Evolutionary conservation across 2,888 invertebrate genomes (phyloP), one percentile per base, ranked within the genome.

Genomic region (Cephus pygmeus): DNA sequence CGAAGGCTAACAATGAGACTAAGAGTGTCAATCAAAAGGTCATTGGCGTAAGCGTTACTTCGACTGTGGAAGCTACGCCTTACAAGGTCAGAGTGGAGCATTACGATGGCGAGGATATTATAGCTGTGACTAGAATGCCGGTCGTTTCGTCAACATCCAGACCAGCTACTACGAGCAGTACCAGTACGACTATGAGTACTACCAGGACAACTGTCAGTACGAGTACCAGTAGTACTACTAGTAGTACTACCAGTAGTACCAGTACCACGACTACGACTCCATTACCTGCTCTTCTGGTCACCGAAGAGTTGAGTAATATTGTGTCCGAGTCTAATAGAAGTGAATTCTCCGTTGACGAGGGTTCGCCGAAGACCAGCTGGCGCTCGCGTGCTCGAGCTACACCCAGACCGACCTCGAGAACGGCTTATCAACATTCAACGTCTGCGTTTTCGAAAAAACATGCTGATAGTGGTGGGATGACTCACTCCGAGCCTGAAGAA

Each of bases 311-410:
- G 69, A 92, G 91, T n/a, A 92, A 92, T 80, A 90, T 93, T 76
- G 90, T 92, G 56, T 92, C 94, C 68, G 93, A 93, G 78, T 93
- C 93, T 1, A 94, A 93, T 83, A 93, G 93, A 85, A 94, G 93
- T 85, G 93, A 93, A 79, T 93, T 94, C 81, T 93, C 92, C 76
- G 93, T 94, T 4, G 94, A 94, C 85, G 94, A 94, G 88, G 91
- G 91, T 4, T 93, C 93, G 76, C 94, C 94, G 6, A 92, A 93
- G 77, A 93, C 93, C 69, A 92, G 91, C 35, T 90, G 91, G 86
- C 87, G 86, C 6, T 81, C 85, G 2, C 84, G 85, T 12, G 84
- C 83, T 0, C 83, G 87, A 3, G 83, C 88, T 11, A 90, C 90
- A 0, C 86, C 89, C 2, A 83, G 85, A 73, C 84, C 89, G 1